A percentile compares a stretch with the other conserved stretches of the same genome.
phyloP scores from a whole-genome alignment of 2,113 vertebrate species.

The Oplegnathus fasciatus region DNA sequence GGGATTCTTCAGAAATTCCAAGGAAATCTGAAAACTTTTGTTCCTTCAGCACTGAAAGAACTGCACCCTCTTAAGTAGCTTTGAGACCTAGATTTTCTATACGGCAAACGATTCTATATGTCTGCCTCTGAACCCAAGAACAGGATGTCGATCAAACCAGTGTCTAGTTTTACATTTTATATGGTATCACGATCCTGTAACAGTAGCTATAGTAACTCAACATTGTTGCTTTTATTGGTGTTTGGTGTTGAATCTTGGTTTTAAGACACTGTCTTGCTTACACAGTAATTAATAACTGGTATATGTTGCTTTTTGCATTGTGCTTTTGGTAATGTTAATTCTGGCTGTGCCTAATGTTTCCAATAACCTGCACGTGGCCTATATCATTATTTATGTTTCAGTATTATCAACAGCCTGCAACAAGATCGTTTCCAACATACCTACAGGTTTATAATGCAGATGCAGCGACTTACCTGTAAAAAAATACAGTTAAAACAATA shows the following conservation, averaged over 20 bases:
- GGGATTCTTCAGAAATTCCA: too few relatives aligned
- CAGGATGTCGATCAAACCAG: too few relatives aligned
- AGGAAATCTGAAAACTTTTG: too few relatives aligned
- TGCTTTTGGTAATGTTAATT: background rate
- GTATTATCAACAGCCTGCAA: background rate
- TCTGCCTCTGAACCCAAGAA: too few relatives aligned
- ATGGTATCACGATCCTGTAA: too few relatives aligned
- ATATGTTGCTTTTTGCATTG: background rate
- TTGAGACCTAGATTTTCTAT: too few relatives aligned
- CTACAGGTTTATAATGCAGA: background rate
- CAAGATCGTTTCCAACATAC: background rate
- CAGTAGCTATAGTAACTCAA: too few relatives aligned
- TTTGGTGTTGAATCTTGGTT: background rate
- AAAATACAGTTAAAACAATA: background rate
- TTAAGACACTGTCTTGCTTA: background rate
- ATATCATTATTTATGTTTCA: background rate
- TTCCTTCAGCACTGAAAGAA: too few relatives aligned
- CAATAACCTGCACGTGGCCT: background rate
- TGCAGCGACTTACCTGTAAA: background rate
- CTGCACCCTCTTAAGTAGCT: too few relatives aligned
- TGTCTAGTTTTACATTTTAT: too few relatives aligned
- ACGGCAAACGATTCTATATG: too few relatives aligned
- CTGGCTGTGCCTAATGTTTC: background rate
- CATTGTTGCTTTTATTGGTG: background rate
- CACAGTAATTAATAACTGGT: background rate